Conservation (phyloP, 2,797 vertebrate species). For the Microcaecilia unicolor region DNA sequence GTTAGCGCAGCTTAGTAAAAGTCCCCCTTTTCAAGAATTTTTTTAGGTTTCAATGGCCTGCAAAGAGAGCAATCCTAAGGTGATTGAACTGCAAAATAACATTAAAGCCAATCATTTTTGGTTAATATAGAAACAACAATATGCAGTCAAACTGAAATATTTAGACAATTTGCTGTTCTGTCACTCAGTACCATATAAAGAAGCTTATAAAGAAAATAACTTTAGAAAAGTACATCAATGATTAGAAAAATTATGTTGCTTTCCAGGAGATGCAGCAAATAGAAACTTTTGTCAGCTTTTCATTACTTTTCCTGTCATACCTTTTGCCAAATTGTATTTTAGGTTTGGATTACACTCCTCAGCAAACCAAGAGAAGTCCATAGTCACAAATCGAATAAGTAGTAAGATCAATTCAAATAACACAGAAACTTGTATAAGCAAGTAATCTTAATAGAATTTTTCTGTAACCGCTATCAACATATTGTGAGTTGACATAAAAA, state of each 20-base stretch:
- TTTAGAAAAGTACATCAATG: background rate
- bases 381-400: conserved; percentile 37
- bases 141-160: too few species aligned
- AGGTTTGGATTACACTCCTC: conserved; percentile 24
- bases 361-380: conserved; percentile 22
- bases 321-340: conserved; percentile 15
- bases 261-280: background rate
- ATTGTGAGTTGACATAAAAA: conserved; percentile 41
- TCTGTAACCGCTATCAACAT: conserved; percentile 17
- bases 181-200: too few species aligned
- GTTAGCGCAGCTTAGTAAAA: too few species aligned
- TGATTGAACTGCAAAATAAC: too few species aligned
- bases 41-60: too few species aligned
- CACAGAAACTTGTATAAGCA: conserved; percentile 30
- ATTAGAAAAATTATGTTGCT: conserved; percentile 11
- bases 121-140: too few species aligned
- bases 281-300: conserved; percentile 14
- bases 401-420: conserved; percentile 45
- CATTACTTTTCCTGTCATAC: conserved; percentile 11
- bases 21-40: too few species aligned
- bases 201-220: too few species aligned
- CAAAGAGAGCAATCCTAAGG: too few species aligned
- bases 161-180: too few species aligned
- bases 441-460: conserved; percentile 34
- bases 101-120: too few species aligned